Evolutionary conservation across 2,888 invertebrate genomes (phyloP), one percentile per base, ranked within the genome.

Genomic region (Willowsia nigromaculata): DNA sequence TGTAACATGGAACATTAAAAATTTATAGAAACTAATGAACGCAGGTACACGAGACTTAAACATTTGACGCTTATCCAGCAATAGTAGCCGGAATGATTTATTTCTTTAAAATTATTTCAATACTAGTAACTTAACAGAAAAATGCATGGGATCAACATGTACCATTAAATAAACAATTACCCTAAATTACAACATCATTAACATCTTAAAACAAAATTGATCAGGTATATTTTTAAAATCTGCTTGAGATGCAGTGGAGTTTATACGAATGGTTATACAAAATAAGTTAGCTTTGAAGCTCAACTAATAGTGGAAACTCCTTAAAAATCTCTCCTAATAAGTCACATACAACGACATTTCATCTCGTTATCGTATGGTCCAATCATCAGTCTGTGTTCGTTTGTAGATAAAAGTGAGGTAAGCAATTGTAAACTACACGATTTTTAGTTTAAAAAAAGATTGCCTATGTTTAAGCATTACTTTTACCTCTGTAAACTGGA

Each of bases 401-500:
- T 33, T 5, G 7, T 47, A 13, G 47, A 47, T 43, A 47, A 47
- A 4, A 11, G 11, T 47, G 13, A 74, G 9, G 47, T 47, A 25
- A 25, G 11, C 37, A 6, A 40, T 62, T 62, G 43, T 43, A 43
- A 43, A 3, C 13, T 43, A 1, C 9, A 13, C 13, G 43, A 25
- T 7, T 40, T 6, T 40, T 78, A n/a, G 30, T 50, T 9, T 37
- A n/a, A n/a, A n/a, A n/a, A n/a, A n/a, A n/a, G n/a, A n/a, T n/a
- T n/a, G n/a, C n/a, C n/a, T n/a, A n/a, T 40, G 1, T 71, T 53
- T 18, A 37, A 56, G 56, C 33, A 37, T 82, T 62, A n/a, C 9
- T 68, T 86, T n/a, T 86, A 25, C 87, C 81, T 47, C 87, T 68
- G 71, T 87, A 87, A 25, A 87, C 87, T 87, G 87, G 87, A 59